Percentiles rank a stretch among this genome's conserved stretches.
Conservation (phyloP, 2,888 invertebrate species). For the Stictocephala bisonia region DNA sequence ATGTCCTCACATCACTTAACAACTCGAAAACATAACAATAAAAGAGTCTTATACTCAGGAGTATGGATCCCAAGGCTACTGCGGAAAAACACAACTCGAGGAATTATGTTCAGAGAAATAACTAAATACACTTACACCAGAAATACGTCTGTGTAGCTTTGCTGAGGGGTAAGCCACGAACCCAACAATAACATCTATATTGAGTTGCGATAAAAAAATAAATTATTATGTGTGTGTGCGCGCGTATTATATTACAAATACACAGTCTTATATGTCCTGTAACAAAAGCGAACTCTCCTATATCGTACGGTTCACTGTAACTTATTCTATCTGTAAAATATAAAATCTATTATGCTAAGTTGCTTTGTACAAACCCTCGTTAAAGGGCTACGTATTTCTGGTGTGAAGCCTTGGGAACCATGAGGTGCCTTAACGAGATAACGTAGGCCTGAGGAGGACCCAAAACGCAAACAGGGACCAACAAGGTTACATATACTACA, state of each 20-base stretch:
- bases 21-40: constrained; percentile 48
- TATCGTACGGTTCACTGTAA: constrained; percentile 40
- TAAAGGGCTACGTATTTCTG: constrained; percentile 31
- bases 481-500: constrained; percentile 52
- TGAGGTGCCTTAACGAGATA: constrained; percentile 48
- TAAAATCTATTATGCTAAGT: constrained; percentile 42
- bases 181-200: constrained; percentile 40
- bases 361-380: constrained; percentile 35
- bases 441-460: constrained; percentile 49
- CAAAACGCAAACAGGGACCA: constrained; percentile 50
- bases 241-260: constrained; percentile 40
- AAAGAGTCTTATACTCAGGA: constrained; percentile 44
- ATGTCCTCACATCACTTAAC: constrained; percentile 39
- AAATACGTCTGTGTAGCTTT: constrained; percentile 42
- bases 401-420: constrained; percentile 35
- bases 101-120: constrained; percentile 39
- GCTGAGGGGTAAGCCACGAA: constrained; percentile 41
- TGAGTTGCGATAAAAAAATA: constrained; percentile 42
- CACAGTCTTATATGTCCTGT: constrained; percentile 43
- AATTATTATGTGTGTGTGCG: constrained; percentile 40
- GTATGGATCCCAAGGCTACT: constrained; percentile 20
- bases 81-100: constrained; percentile 11
- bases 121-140: constrained; percentile 38
- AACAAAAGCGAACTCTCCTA: constrained; percentile 43
- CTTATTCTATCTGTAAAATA: constrained; percentile 42